Conservation (phyloP, 2,113 vertebrate genomes). For the Panthera uncia region DNA sequence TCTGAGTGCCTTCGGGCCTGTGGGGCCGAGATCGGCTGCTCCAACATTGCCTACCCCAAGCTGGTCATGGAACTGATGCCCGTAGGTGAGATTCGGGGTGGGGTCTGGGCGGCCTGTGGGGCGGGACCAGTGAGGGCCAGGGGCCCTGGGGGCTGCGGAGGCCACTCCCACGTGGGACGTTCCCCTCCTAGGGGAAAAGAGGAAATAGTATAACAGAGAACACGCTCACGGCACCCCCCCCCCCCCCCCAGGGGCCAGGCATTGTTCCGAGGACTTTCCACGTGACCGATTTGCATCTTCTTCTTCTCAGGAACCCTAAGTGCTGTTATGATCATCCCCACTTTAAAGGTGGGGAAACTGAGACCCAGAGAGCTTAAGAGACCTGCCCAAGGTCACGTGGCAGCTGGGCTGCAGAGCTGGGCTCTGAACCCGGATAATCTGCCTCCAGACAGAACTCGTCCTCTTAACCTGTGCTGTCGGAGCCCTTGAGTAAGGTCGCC, state of each 20-base stretch:
- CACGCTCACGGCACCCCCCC: accelerated
- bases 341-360: background rate
- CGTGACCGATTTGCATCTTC: accelerated
- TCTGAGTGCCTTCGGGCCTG: conserved; percentile 91
- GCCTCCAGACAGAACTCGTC: background rate
- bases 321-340: background rate
- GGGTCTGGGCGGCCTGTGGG: conserved; percentile 81
- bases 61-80: conserved; percentile 95
- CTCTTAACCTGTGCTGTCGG: accelerated
- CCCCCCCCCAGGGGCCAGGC: accelerated
- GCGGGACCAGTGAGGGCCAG: background rate
- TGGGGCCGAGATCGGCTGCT: conserved; percentile 91
- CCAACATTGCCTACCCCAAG: conserved; percentile 94
- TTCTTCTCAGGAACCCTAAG: background rate
- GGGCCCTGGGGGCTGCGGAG: accelerated
- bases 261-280: background rate
- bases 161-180: background rate
- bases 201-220: no score
- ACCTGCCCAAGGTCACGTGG: background rate
- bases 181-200: background rate
- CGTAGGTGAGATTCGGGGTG: conserved; percentile 83
- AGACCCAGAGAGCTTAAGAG: background rate
- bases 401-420: background rate
- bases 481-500: background rate
- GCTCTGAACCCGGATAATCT: background rate